Evolutionary conservation across 2,797 vertebrate species (phyloP).

Genomic region (Pygocentrus nattereri): DNA sequence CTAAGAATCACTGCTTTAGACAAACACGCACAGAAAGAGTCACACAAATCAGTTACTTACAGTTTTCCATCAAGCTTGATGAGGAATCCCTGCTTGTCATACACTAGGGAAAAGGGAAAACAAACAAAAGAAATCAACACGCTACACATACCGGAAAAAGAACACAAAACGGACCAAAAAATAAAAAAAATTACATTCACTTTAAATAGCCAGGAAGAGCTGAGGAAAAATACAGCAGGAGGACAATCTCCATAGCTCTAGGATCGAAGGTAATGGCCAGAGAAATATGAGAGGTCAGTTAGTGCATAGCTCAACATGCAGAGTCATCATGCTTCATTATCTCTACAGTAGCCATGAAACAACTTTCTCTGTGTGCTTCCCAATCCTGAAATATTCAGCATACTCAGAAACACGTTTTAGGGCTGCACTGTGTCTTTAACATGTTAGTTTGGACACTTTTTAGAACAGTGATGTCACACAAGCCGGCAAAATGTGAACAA

Average conservation of each 20-base stretch:
- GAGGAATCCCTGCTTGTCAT: slow-evolving; percentile 90
- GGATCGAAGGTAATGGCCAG: background rate
- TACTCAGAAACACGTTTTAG: background rate
- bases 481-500: background rate
- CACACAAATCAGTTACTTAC: slow-evolving; percentile 79
- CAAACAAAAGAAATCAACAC: slow-evolving; percentile 36
- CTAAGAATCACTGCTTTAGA: background rate
- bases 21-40: background rate
- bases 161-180: background rate
- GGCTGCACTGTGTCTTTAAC: background rate
- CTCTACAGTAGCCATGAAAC: too few species aligned
- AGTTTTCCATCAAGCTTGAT: slow-evolving; percentile 86
- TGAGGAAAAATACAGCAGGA: slow-evolving; percentile 11
- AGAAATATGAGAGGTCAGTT: slow-evolving; percentile 4
- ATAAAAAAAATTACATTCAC: too few species aligned
- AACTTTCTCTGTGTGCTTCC: background rate
- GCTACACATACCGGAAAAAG: background rate
- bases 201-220: background rate
- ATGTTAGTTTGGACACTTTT: background rate
- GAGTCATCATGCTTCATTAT: slow-evolving; percentile 2
- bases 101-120: slow-evolving; percentile 81
- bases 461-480: background rate
- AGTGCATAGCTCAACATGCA: slow-evolving; percentile 4
- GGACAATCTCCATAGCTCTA: background rate
- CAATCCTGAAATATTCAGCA: background rate